Percentiles rank a stretch among this genome's conserved stretches.
These are phyloP conservation scores for Atta cephalotes DNA, from an alignment of 1,140 invertebrate species.

Conservation along the genomic window DNA sequence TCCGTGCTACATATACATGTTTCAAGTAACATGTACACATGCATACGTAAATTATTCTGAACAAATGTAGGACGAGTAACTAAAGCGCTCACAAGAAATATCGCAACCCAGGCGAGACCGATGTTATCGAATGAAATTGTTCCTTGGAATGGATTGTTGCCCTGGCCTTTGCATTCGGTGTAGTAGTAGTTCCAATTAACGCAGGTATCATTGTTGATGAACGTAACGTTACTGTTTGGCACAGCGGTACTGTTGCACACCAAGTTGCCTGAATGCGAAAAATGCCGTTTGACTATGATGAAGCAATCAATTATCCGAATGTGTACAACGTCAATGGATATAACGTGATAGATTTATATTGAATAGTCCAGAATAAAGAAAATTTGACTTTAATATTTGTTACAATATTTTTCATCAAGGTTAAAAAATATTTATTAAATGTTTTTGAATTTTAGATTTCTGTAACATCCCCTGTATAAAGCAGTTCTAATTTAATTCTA, in stretches of 20 bases:
- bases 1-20: background rate
- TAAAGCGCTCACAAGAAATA: slow-evolving; percentile 96
- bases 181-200: slow-evolving; percentile 99
- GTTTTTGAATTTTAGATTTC: background rate
- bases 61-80: slow-evolving; percentile 61
- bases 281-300: slow-evolving; percentile 8
- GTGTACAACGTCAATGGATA: background rate
- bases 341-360: background rate
- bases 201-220: slow-evolving; percentile 90
- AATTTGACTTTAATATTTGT: background rate
- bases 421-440: background rate
- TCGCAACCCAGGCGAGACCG: slow-evolving; percentile 99
- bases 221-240: slow-evolving; percentile 84
- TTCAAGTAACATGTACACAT: background rate
- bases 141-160: slow-evolving; percentile 99
- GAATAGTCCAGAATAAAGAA: background rate
- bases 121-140: slow-evolving; percentile 99
- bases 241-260: slow-evolving; percentile 87
- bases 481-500: background rate
- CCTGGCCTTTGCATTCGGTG: slow-evolving; percentile 96
- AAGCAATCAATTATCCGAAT: background rate
- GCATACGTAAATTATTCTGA: slow-evolving; percentile 14
- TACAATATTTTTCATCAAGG: background rate
- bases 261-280: slow-evolving; percentile 84
- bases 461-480: background rate